phyloP scores from a whole-genome alignment of 2,888 invertebrate genomes.

The Hydraecia micacea region DNA sequence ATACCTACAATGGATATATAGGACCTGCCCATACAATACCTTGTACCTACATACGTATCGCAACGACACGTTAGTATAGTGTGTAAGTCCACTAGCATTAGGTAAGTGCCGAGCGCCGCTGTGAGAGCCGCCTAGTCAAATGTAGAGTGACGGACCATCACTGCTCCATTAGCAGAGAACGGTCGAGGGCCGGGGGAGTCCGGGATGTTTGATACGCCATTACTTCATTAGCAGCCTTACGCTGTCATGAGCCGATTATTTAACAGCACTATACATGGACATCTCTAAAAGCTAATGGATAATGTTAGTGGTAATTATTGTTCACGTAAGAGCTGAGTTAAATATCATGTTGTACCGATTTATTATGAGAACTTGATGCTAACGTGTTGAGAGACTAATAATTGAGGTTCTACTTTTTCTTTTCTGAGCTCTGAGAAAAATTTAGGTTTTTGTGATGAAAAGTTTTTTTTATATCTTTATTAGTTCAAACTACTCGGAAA shows the following conservation, averaged over 20 bases:
- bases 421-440: not conserved
- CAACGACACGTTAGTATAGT: conserved; percentile 59
- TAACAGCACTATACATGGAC: conserved; percentile 70
- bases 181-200: conserved; percentile 71
- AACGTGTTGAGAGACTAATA: conserved; percentile 8
- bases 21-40: not conserved
- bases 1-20: too few relatives aligned
- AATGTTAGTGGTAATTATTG: conserved; percentile 62
- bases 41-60: conserved; percentile 9
- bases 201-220: conserved; percentile 87
- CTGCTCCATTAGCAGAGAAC: conserved; percentile 86
- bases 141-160: conserved; percentile 89
- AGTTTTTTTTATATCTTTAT: not conserved
- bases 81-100: conserved; percentile 78
- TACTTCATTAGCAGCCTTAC: conserved; percentile 87
- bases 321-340: conserved; percentile 57
- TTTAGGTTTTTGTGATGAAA: not conserved
- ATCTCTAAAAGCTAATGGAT: conserved; percentile 70
- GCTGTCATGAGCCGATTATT: conserved; percentile 72
- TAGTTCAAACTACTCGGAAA: conserved; percentile 32
- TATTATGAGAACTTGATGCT: conserved; percentile 38
- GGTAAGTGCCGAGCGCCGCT: conserved; percentile 80
- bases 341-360: conserved; percentile 49
- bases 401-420: not conserved
- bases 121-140: conserved; percentile 89